phyloP scores from a whole-genome alignment of 2,888 invertebrate genomes.

The Ophraella communa region DNA sequence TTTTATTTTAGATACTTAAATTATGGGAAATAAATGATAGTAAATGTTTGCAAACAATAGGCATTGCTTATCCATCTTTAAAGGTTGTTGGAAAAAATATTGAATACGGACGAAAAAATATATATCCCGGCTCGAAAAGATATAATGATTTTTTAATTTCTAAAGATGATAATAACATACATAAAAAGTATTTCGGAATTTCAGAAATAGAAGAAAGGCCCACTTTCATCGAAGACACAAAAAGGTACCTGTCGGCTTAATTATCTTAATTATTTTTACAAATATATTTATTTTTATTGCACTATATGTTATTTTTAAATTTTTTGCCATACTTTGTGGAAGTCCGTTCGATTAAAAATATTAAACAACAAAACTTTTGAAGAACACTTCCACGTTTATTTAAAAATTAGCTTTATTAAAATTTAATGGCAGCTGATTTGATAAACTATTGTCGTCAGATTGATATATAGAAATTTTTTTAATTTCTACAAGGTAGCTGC shows the following conservation, averaged over 20 bases:
- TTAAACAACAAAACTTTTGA: too few species aligned
- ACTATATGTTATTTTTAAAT: too few species aligned
- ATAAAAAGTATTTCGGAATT: constrained; percentile 33
- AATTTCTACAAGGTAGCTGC: too few species aligned
- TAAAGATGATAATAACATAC: neutral
- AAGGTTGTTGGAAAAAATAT: constrained; percentile 65
- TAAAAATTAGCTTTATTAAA: too few species aligned
- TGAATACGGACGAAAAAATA: constrained; percentile 65
- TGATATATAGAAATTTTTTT: too few species aligned
- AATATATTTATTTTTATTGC: neutral
- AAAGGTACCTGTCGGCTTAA: constrained; percentile 2
- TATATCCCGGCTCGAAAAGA: constrained; percentile 64
- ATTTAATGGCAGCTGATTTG: too few species aligned
- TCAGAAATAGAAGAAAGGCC: constrained; percentile 35
- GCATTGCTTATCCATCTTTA: constrained; percentile 65
- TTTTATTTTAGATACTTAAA: constrained; percentile 62
- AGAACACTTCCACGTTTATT: too few species aligned
- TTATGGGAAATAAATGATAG: constrained; percentile 68
- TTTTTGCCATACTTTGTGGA: too few species aligned
- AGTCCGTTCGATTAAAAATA: too few species aligned
- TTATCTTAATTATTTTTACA: neutral
- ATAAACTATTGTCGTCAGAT: too few species aligned
- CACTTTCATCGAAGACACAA: neutral
- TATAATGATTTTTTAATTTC: neutral
- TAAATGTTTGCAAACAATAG: constrained; percentile 64